Conservation (phyloP, 1,140 invertebrate species). For the Amyelois transitella region DNA sequence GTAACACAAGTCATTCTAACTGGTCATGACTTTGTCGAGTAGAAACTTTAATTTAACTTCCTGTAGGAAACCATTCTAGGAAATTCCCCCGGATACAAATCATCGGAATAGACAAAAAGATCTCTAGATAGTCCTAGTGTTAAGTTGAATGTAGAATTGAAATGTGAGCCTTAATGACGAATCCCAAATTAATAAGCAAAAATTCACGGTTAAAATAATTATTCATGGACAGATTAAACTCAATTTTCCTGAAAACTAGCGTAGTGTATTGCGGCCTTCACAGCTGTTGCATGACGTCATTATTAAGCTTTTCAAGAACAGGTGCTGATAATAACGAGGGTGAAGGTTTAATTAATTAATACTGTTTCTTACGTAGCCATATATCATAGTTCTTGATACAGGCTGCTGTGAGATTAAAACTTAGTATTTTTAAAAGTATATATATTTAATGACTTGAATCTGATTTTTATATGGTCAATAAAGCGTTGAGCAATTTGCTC, state of each 20-base stretch:
- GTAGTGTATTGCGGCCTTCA: conserved; percentile 19
- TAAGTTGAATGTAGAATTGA: no score
- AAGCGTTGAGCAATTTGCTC: neutral
- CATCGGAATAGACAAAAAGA: no score
- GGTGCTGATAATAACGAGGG: conserved; percentile 69
- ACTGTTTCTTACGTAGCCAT: conserved; percentile 17
- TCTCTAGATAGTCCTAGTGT: no score
- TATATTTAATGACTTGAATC: neutral
- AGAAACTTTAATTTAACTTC: no score
- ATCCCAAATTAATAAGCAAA: no score
- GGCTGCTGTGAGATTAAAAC: neutral
- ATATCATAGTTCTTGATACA: conserved; percentile 3
- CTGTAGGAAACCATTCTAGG: no score
- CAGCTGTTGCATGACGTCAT: conserved; percentile 64
- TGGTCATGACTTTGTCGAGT: neutral
- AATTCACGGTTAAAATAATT: neutral
- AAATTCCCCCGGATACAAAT: no score
- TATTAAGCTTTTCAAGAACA: conserved; percentile 71
- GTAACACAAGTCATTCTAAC: neutral
- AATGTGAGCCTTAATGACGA: no score
- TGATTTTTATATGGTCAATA: no score
- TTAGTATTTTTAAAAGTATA: neutral
- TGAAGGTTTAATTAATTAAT: conserved; percentile 68
- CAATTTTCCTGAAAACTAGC: conserved; percentile 44
- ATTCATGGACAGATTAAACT: neutral